phyloP scores from a whole-genome alignment of 2,888 invertebrate genomes.

The Abscondita cerata region DNA sequence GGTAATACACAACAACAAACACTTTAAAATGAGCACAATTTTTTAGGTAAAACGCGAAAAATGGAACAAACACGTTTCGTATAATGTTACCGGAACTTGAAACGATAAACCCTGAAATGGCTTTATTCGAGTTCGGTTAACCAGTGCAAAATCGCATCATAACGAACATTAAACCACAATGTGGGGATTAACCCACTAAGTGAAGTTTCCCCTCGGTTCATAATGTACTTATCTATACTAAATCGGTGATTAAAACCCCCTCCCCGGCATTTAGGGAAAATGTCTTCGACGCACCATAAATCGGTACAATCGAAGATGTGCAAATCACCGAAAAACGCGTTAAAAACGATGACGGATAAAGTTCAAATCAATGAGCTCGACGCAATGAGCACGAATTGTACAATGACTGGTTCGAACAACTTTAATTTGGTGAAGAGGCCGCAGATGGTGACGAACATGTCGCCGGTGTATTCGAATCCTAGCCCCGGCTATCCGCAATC shows the following conservation, averaged over 20 bases:
- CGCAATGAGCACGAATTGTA: conserved; percentile 58
- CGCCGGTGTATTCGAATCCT: conserved; percentile 54
- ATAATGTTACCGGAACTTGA: conserved; percentile 51
- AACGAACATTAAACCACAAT: conserved; percentile 20
- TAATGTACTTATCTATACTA: conserved; percentile 27
- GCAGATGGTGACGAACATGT: conserved; percentile 53
- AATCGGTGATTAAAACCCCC: conserved; percentile 21
- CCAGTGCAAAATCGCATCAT: background rate
- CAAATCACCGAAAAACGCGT: conserved; percentile 56
- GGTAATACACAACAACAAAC: no score
- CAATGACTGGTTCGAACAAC: conserved; percentile 59
- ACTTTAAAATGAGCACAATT: no score
- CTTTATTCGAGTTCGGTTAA: conserved; percentile 60
- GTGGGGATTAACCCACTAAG: conserved; percentile 30
- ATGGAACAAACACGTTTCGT: conserved; percentile 31
- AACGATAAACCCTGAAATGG: conserved; percentile 57
- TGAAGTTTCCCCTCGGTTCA: conserved; percentile 19
- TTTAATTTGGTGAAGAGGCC: conserved; percentile 58
- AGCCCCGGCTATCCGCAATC: conserved; percentile 54
- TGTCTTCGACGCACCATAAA: conserved; percentile 57
- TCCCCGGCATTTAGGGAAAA: conserved; percentile 48
- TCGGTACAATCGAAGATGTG: conserved; percentile 58
- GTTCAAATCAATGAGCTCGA: conserved; percentile 54
- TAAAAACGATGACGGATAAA: conserved; percentile 44
- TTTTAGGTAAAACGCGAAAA: no score